A percentile compares a stretch with the other conserved stretches of the same genome.
phyloP scores from a whole-genome alignment of 2,113 vertebrate species.

The Stigmatopora argus region DNA sequence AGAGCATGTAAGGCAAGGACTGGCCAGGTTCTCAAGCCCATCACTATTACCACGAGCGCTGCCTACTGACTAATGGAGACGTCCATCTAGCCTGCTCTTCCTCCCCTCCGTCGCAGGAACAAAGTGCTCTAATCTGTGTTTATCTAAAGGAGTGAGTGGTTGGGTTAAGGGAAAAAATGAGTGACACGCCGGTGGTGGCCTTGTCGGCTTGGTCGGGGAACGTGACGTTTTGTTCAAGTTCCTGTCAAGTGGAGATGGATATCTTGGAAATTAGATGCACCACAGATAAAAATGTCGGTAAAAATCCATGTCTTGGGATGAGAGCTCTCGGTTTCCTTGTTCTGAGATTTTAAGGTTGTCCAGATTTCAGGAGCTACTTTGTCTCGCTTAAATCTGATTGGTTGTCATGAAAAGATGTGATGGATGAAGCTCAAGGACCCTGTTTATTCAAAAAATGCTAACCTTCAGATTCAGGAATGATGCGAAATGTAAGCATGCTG shows the following conservation, averaged over 20 bases:
- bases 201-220: background rate
- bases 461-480: too few relatives aligned
- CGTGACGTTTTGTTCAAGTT: background rate
- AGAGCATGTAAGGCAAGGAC: constrained; percentile 56
- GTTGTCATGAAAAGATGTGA: too few relatives aligned
- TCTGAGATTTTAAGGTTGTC: too few relatives aligned
- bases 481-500: too few relatives aligned
- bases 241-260: background rate
- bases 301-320: too few relatives aligned
- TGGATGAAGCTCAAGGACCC: too few relatives aligned
- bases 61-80: constrained; percentile 44
- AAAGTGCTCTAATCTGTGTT: constrained; percentile 64
- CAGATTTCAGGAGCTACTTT: too few relatives aligned
- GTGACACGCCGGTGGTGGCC: background rate
- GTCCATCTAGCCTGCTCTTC: constrained; percentile 38
- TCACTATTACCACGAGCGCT: constrained; percentile 30
- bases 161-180: background rate
- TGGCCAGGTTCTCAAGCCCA: constrained; percentile 57
- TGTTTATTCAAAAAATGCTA: too few relatives aligned
- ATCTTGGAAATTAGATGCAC: background rate
- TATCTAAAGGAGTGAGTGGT: constrained; percentile 33
- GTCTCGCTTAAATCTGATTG: too few relatives aligned
- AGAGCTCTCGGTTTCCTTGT: too few relatives aligned
- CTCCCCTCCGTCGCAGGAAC: constrained; percentile 43
- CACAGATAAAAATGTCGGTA: too few relatives aligned